phyloP scores from a whole-genome alignment of 1,140 invertebrate species.

The Artemia franciscana region DNA sequence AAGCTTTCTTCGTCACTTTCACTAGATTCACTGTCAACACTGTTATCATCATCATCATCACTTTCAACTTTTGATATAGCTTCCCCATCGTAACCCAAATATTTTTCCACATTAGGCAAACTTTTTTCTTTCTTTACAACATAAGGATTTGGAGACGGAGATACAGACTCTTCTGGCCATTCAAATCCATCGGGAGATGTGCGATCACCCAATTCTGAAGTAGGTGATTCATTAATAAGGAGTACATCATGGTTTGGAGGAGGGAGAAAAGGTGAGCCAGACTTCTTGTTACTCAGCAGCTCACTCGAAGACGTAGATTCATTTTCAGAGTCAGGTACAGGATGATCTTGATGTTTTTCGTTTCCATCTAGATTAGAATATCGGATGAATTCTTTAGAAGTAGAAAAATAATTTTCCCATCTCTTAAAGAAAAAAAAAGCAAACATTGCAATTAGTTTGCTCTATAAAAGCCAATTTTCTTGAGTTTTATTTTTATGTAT shows the following conservation, averaged over 20 bases:
- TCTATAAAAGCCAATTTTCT: no score
- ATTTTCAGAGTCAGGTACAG: not conserved
- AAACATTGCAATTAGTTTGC: no score
- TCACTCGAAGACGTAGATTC: not conserved
- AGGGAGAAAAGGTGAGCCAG: not conserved
- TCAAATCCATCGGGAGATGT: constrained; percentile 47
- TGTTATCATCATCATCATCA: not conserved
- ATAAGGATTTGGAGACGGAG: constrained; percentile 7
- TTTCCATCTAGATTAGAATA: no score
- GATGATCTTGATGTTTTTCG: no score
- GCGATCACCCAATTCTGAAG: constrained; percentile 38
- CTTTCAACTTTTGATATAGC: no score
- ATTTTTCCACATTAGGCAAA: no score
- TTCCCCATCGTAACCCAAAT: no score
- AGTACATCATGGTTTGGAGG: not conserved
- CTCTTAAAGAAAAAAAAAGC: no score
- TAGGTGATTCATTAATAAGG: not conserved
- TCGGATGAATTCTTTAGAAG: no score
- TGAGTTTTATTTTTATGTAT: no score
- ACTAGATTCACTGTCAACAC: not conserved
- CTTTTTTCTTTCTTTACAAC: no score
- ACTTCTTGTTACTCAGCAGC: not conserved
- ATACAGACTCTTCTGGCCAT: constrained; percentile 6
- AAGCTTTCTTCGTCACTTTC: not conserved
- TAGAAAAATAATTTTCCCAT: no score